phyloP scores from a whole-genome alignment of 37 sponge, comb jelly and placozoan species.

The Corticium candelabrum region DNA sequence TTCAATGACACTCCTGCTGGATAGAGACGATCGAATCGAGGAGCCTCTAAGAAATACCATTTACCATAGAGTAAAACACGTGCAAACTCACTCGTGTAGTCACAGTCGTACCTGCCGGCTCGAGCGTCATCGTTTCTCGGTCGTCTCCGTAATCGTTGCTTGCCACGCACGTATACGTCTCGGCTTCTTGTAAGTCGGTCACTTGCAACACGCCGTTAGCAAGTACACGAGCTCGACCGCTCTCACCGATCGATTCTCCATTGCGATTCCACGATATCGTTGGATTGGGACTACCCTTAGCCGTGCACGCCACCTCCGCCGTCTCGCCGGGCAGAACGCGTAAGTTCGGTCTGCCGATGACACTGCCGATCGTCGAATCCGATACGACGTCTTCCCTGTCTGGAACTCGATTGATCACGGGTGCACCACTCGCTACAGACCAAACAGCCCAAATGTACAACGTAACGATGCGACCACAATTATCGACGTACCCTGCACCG shows the following conservation, averaged over 20 bases:
- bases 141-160: neutral
- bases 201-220: neutral
- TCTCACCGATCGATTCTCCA: neutral
- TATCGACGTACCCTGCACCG: too few species aligned
- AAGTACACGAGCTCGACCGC: neutral
- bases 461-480: too few species aligned
- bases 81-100: too few species aligned
- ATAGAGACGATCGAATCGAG: too few species aligned
- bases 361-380: neutral
- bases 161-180: neutral
- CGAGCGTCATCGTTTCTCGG: neutral
- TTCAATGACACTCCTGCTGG: too few species aligned
- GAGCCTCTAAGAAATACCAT: too few species aligned
- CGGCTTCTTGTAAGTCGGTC: neutral
- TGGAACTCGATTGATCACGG: neutral
- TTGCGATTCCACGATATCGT: neutral
- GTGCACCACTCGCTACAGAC: neutral
- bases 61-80: too few species aligned
- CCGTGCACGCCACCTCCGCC: neutral
- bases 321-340: neutral
- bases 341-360: neutral
- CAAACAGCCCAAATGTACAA: too few species aligned
- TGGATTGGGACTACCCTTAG: neutral
- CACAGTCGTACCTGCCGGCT: neutral
- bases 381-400: neutral